Evolutionary conservation across 2,797 vertebrate genomes (phyloP).

Genomic region (Lepus townsendii): DNA sequence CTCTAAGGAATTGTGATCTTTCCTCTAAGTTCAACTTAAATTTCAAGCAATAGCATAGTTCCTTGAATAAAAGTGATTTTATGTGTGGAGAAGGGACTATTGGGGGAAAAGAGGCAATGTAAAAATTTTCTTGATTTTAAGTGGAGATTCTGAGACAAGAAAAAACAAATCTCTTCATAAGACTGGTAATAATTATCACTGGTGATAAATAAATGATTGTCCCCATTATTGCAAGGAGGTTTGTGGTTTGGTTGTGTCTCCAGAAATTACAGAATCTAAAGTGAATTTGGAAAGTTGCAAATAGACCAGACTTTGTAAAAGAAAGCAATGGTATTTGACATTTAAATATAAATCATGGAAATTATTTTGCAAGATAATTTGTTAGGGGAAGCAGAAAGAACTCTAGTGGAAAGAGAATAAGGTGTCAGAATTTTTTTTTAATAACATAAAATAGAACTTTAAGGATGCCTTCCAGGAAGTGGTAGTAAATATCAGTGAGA

Average conservation of each 20-base stretch:
- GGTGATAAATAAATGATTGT: constrained; percentile 52
- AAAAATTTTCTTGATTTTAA: constrained; percentile 36
- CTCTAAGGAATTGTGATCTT: neutral
- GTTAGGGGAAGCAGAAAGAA: constrained; percentile 64
- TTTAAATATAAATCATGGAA: constrained; percentile 55
- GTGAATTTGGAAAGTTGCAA: constrained; percentile 43
- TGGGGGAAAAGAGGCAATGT: neutral
- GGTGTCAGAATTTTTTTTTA: constrained; percentile 33
- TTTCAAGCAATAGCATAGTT: neutral
- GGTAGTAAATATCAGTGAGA: neutral
- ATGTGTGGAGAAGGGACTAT: neutral
- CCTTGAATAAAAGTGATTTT: constrained; percentile 42
- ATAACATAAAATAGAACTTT: constrained; percentile 17
- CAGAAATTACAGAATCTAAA: constrained; percentile 58
- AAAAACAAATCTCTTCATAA: constrained; percentile 54
- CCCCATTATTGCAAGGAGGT: neutral
- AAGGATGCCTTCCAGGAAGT: constrained; percentile 28
- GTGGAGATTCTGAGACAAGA: neutral
- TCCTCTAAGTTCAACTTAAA: constrained; percentile 3
- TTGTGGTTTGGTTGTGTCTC: constrained; percentile 43
- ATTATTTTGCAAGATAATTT: constrained; percentile 72
- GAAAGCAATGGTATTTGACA: constrained; percentile 51
- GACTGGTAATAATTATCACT: constrained; percentile 40
- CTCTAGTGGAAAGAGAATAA: constrained; percentile 47
- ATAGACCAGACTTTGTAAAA: constrained; percentile 51